A percentile compares a stretch with the other conserved stretches of the same genome.
These are phyloP conservation scores for Chrysogorgia sp. DNA, from an alignment of 92 coral and sea anemone species.

Conservation along the genomic window DNA sequence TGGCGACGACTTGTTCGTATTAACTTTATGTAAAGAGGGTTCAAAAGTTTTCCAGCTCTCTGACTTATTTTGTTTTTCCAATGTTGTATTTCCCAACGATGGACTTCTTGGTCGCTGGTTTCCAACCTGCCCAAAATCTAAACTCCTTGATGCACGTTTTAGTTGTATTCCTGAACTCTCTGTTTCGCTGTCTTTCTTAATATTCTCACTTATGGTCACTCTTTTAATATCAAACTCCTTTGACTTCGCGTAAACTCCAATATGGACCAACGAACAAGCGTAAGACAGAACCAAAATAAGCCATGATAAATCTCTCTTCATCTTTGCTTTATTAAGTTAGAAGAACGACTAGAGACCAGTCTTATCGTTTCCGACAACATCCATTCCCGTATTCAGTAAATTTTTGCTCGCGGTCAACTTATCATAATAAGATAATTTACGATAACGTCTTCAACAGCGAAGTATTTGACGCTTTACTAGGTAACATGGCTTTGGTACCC, in stretches of 20 bases:
- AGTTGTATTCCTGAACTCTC: not conserved
- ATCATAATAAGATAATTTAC: not conserved
- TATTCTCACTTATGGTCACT: not conserved
- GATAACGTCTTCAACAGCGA: not conserved
- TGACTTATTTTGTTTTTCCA: no score
- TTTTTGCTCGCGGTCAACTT: not conserved
- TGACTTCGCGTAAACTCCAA: slow-evolving; percentile 7
- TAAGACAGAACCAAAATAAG: slow-evolving; percentile 5
- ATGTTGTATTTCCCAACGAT: not conserved
- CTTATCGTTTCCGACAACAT: no score
- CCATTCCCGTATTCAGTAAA: no score
- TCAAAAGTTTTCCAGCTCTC: no score
- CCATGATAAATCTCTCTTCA: not conserved
- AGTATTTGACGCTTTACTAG: not conserved
- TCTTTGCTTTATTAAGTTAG: not conserved
- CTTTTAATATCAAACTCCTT: not conserved
- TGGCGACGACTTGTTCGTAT: not conserved
- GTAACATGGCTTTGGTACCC: slow-evolving; percentile 29
- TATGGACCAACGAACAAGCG: not conserved
- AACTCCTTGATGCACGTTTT: not conserved
- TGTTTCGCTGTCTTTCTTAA: not conserved
- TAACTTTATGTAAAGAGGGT: no score
- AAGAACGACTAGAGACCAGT: not conserved
- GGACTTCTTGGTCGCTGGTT: not conserved
- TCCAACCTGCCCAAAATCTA: not conserved